Conservation (phyloP, 2,888 invertebrate genomes). For the Conops quadrifasciatus region DNA sequence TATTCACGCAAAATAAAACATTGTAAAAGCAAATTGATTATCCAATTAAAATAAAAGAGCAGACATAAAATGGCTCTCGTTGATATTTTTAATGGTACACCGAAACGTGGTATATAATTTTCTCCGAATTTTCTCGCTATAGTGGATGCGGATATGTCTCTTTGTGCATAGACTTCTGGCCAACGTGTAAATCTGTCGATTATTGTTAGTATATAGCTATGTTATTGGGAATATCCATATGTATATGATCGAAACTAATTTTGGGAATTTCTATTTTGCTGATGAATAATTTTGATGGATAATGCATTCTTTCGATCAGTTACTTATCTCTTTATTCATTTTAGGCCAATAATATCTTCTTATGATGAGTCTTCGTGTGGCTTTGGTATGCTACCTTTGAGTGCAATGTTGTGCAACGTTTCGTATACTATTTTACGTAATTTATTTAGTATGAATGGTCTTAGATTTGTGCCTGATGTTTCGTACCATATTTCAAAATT, state of each 20-base stretch:
- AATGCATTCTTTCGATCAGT: too few species aligned
- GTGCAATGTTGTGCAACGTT: too few species aligned
- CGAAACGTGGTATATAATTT: not conserved
- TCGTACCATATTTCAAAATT: slow-evolving; percentile 1
- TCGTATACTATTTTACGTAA: too few species aligned
- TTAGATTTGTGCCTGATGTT: not conserved
- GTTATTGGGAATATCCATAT: slow-evolving; percentile 15
- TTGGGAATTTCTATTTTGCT: slow-evolving; percentile 10
- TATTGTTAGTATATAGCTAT: slow-evolving; percentile 52
- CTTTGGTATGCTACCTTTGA: too few species aligned
- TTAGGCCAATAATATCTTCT: not conserved
- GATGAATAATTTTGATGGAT: too few species aligned
- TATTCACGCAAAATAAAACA: too few species aligned
- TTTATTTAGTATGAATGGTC: not conserved
- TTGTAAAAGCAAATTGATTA: too few species aligned
- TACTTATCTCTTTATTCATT: not conserved
- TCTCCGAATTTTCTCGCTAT: slow-evolving; percentile 55
- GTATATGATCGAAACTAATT: slow-evolving; percentile 5
- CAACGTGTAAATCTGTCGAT: slow-evolving; percentile 46
- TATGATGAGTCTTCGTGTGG: not conserved
- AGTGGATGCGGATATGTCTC: slow-evolving; percentile 42
- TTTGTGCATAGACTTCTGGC: slow-evolving; percentile 47
- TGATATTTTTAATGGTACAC: not conserved
- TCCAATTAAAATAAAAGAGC: too few species aligned
- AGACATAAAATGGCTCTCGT: too few species aligned